phyloP scores from a whole-genome alignment of 2,888 invertebrate genomes.

The Drosophila aldrichi region DNA sequence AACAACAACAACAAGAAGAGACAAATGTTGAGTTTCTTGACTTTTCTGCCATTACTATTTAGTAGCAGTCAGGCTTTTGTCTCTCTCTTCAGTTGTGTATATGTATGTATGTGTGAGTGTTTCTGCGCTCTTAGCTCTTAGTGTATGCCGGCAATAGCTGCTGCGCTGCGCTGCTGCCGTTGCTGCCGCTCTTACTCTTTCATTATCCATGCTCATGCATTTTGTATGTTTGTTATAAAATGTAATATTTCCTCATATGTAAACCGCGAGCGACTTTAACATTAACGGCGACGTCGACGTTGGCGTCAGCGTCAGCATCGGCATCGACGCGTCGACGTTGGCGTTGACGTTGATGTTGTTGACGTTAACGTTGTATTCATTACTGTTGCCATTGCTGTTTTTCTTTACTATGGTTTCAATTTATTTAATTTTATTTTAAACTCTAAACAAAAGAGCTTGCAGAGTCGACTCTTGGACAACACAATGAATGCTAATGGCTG shows the following conservation, averaged over 20 bases:
- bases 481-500: constrained; percentile 58
- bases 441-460: constrained; percentile 74
- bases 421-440: constrained; percentile 79
- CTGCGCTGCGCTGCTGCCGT: constrained; percentile 24
- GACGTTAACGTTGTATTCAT: constrained; percentile 28
- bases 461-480: constrained; percentile 65
- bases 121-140: constrained; percentile 9
- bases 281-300: constrained; percentile 13
- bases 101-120: constrained; percentile 4
- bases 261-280: constrained; percentile 38
- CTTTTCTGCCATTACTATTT: constrained; percentile 71
- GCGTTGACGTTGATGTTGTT: constrained; percentile 3
- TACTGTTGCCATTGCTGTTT: constrained; percentile 53
- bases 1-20: constrained; percentile 10
- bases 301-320: not conserved
- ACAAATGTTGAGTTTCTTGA: constrained; percentile 75
- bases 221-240: constrained; percentile 52
- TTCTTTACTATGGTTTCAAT: constrained; percentile 76
- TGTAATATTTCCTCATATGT: constrained; percentile 67
- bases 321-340: not conserved
- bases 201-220: constrained; percentile 56
- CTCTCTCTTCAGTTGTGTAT: constrained; percentile 25
- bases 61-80: constrained; percentile 44
- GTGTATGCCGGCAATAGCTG: constrained; percentile 44
- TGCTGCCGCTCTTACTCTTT: constrained; percentile 35